Evolutionary conservation across 2,888 invertebrate species (phyloP), one percentile per base, ranked within the genome.

Genomic region (Druceiella hillmani): DNA sequence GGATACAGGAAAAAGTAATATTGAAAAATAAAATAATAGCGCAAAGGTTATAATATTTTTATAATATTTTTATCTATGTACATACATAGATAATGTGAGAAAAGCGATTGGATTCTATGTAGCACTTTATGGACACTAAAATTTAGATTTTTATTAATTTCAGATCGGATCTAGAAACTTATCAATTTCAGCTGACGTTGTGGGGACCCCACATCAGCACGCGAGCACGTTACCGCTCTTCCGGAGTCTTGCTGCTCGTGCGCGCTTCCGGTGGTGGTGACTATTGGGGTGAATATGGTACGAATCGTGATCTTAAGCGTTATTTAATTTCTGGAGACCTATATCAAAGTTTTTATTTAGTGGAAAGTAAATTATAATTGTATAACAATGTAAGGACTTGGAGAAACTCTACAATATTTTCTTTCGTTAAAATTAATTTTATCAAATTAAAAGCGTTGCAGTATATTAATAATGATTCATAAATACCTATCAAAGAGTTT

Each of bases 281-380:
- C 57, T 89, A 89, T 61, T 89, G 88, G 88, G 89, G 89, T 38
- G 87, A 88, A 65, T 89, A 89, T 54, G 86, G 89, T 88, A 57
- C 63, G 9, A 9, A 20, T 6, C 9, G 6, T 20, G 9, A 7
- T 20, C 9, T 20, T 20, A 20, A 20, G 9, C 22, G 9, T 7
- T 20, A 20, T 6, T 20, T 20, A 7, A 20, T 20, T 20, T 9
- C 22, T 7, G 9, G 9, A 20, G 22, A 7, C 22, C 6, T 9
- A 6, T 7, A 7, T 9, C 6, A 6, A 20, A 20, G 6, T 7
- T 20, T 20, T 7, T 9, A 9, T 20, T 20, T 20, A 9, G 9
- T 7, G 33, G 22, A 9, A 9, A 7, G 6, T 20, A 20, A 9
- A 7, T 20, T 20, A 9, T 7, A 20, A 20, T 20, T 9, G 9